Percentiles rank a stretch among this genome's conserved stretches.
These are phyloP conservation scores for Batillaria attramentaria DNA, from an alignment of 1,140 invertebrate genomes.

Conservation along the genomic window DNA sequence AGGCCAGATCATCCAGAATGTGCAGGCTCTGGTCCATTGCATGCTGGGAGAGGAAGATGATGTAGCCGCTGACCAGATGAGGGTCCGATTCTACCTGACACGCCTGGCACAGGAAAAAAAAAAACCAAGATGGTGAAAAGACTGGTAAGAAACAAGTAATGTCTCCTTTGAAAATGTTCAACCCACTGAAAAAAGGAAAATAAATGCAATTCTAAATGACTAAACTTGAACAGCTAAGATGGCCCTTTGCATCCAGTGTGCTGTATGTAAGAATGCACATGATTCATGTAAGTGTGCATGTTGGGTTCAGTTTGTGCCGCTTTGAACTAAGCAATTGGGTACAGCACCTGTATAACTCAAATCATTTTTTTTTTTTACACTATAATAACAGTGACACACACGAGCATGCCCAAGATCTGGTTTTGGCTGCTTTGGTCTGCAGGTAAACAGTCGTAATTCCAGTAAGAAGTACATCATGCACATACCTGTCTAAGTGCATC, in stretches of 20 bases:
- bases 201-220: constrained; percentile 65
- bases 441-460: constrained; percentile 1
- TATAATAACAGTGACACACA: no score
- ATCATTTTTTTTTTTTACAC: no score
- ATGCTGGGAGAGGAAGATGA: constrained; percentile 86
- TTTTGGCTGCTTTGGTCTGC: no score
- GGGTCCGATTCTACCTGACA: constrained; percentile 93
- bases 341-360: no score
- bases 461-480: background rate
- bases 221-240: constrained; percentile 72
- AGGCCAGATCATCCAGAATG: constrained; percentile 72
- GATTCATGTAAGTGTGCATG: no score
- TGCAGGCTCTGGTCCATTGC: constrained; percentile 78
- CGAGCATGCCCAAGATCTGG: no score
- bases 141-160: background rate
- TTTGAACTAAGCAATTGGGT: no score
- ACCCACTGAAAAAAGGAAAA: background rate
- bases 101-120: constrained; percentile 74
- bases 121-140: background rate
- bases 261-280: no score
- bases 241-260: no score
- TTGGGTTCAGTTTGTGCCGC: no score
- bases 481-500: constrained; percentile 69
- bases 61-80: constrained; percentile 88
- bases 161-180: background rate